Evolutionary conservation across 2,113 vertebrate species (phyloP).

Genomic region (Callospermophilus lateralis): DNA sequence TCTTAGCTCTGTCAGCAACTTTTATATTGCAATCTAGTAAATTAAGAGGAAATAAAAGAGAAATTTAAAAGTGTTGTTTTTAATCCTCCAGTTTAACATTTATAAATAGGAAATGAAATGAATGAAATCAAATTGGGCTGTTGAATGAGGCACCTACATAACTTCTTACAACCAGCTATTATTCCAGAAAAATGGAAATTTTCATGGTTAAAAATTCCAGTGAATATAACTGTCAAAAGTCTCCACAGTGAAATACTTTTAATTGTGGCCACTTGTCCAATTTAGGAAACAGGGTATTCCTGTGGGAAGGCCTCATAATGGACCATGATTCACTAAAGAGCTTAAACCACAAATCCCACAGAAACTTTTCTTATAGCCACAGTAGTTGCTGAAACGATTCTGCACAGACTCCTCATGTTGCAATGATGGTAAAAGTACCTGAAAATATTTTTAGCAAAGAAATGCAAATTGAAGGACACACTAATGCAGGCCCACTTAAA

Average conservation of each 20-base stretch:
- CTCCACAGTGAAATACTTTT: neutral
- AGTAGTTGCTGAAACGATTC: neutral
- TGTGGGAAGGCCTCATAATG: too few relatives aligned
- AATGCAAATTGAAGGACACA: neutral
- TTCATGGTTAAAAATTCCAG: neutral
- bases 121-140: neutral
- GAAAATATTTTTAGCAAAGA: slow-evolving; percentile 34
- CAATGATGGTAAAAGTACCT: neutral
- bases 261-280: neutral
- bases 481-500: neutral
- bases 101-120: neutral
- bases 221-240: neutral
- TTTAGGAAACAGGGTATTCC: neutral
- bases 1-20: neutral
- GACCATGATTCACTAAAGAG: neutral
- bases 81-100: neutral
- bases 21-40: neutral
- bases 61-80: slow-evolving; percentile 16
- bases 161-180: neutral
- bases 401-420: neutral
- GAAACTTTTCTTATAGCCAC: neutral
- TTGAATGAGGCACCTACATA: neutral
- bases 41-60: slow-evolving; percentile 15
- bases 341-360: neutral
- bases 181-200: neutral